Percentiles rank a stretch among this genome's conserved stretches.
These are phyloP conservation scores for Protomyctophum bolini DNA, from an alignment of 2,113 vertebrate genomes.

Conservation along the genomic window DNA sequence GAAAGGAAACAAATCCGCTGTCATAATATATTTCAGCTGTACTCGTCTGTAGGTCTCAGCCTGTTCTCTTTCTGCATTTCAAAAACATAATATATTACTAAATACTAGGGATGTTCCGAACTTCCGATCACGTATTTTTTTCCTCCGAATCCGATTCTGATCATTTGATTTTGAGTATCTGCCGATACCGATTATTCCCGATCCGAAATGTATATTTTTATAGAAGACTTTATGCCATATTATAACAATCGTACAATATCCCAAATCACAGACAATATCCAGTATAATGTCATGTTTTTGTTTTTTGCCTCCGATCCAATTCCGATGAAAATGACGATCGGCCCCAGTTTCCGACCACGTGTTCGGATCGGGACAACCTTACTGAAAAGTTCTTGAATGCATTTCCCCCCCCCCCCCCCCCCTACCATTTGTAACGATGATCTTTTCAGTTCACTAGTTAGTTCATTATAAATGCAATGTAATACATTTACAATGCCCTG, in stretches of 20 bases:
- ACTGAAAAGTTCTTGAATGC: constrained; percentile 8
- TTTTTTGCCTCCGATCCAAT: constrained; percentile 2
- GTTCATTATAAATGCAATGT: constrained; percentile 34
- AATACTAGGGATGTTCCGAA: constrained; percentile 20
- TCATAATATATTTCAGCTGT: constrained; percentile 28
- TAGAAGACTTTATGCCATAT: too few species aligned
- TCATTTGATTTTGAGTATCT: too few species aligned
- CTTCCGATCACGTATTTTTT: background rate
- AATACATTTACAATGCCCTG: constrained; percentile 29
- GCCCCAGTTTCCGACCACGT: too few species aligned
- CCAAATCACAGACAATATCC: too few species aligned
- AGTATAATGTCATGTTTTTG: background rate
- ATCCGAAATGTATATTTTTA: too few species aligned
- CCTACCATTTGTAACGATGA: constrained; percentile 20
- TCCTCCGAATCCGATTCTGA: too few species aligned
- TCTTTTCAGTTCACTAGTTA: background rate
- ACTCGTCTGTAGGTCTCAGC: constrained; percentile 32
- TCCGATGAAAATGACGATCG: too few species aligned
- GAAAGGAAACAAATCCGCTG: constrained; percentile 31
- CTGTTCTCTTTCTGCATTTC: constrained; percentile 25
- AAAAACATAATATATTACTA: constrained; percentile 66
- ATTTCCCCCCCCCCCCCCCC: too few species aligned
- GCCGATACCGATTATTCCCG: too few species aligned
- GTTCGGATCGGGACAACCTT: constrained; percentile 10
- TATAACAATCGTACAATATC: too few species aligned